Evolutionary conservation across 2,113 vertebrate species (phyloP).

Genomic region (Pomatostomus ruficeps): DNA sequence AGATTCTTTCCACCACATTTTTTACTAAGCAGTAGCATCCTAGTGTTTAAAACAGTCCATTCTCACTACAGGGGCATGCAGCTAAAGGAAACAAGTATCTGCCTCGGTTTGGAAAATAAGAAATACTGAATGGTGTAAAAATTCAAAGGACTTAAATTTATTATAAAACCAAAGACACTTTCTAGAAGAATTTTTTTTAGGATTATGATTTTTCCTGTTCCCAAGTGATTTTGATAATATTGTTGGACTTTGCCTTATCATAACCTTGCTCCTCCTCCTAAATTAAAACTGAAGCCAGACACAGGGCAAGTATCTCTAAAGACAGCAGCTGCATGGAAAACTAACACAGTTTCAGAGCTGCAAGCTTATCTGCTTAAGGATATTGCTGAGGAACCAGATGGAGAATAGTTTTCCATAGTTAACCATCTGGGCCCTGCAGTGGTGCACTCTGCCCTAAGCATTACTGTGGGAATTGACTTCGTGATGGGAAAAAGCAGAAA

Average conservation of each 20-base stretch:
- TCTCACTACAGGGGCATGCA: background rate
- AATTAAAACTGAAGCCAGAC: background rate
- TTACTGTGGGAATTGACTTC: background rate
- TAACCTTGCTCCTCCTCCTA: background rate
- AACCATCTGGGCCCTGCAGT: slow-evolving; percentile 29
- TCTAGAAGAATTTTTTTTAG: background rate
- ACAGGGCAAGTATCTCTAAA: background rate
- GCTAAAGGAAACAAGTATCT: background rate
- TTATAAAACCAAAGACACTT: background rate
- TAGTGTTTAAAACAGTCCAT: background rate
- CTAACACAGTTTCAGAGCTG: background rate
- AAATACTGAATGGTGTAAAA: background rate
- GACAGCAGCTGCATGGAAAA: background rate
- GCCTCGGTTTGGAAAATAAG: background rate
- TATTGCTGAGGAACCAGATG: slow-evolving; percentile 23
- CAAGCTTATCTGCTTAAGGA: background rate
- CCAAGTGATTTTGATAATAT: background rate
- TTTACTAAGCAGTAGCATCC: background rate
- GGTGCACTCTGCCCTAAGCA: slow-evolving; percentile 1
- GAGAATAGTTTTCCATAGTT: background rate
- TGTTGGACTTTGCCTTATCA: background rate
- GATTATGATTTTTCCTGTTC: background rate
- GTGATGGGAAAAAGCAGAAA: background rate
- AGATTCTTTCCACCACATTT: background rate
- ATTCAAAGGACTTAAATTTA: background rate